Base-by-base conservation (phyloP, 2,113 vertebrate genomes). In the Eclectus roratus region DNA sequence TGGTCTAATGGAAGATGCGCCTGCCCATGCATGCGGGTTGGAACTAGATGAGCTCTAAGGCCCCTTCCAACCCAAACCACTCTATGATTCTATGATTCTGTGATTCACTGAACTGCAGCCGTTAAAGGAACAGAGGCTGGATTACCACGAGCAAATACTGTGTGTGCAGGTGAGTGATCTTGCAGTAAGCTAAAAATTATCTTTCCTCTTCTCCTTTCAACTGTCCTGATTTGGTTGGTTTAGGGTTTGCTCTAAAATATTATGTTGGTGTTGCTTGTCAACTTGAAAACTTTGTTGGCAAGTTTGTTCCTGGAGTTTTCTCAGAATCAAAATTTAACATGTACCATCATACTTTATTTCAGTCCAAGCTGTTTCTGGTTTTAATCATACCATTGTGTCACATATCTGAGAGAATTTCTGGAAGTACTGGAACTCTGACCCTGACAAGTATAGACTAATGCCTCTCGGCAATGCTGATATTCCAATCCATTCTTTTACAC, bases 321-420 rank as follows among this genome's bases (percentile, higher is more conserved):
- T 37, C 37, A 8, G 37, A 37, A 37, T 37, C 37, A 37, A 88
- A 69, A 88, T 78, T 92, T 86, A 80, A 79, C 60, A 19, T 2
- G 16, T 50, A 16, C 43, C 44, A 84, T 94, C 82, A 84, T 71
- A 31, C 47, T 91, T 92, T 33, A 86, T 94, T 96, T 92, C 65
- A 56, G 7, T 84, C 72, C 2, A 0, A 60, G 41, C 19, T 0
- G 0, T 90, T 92, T 93, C 85, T 96, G 83, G 1, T 78, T 95
- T 92, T 84, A 90, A 79, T 94, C 73, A 69, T 37, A 44, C 25
- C 3, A 1, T 86, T 93, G 50, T 84, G 61, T 86, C 71, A 53
- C 0, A 0, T 76, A 33, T 49, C 28, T 46, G 64, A 93, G 50
- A 41, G 52, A 35, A 73, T 90, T 93, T 90, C 64, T 93, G 56